Evolutionary conservation across 2,113 vertebrate genomes (phyloP), one percentile per base, ranked within the genome.

Genomic region (Callorhinus ursinus): DNA sequence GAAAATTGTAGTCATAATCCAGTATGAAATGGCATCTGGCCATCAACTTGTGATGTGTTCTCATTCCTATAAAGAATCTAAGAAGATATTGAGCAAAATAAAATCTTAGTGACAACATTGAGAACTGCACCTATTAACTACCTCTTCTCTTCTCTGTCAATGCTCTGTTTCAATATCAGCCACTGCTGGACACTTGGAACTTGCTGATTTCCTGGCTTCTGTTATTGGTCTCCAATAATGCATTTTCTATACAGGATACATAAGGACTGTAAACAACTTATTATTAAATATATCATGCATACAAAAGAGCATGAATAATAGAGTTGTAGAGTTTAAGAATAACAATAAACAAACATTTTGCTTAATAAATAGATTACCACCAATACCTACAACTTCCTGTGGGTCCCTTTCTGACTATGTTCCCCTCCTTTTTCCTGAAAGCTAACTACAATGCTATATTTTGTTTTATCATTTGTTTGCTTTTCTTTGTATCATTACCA

Each of bases 1-100:
- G 74, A 88, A 89, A 74, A 82, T 28, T 6, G 55, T 65, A 57
- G 49, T 72, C 24, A 71, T 82, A 95, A 91, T 94, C 82, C n/a
- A 90, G 26, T 65, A 19, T n/a, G 31, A 49, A 94, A 57, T 28
- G 76, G 28, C 49, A 76, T 69, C 59, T 93, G 61, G 13, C 24
- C 26, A 55, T 72, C 77, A 46, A 88, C 26, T 84, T 7, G 0
- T 14, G 28, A 59, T 31, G 8, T 77, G 22, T 61, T 90, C 21
- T 79, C 21, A 26, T 80, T 80, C 33, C 8, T 67, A 31, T 61
- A 88, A 76, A 93, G 26, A 97, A 39, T 13, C 55, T 39, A 39
- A 79, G 39, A 88, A 59, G n/a, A 72, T 13, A 6, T 4, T 46
- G n/a, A 28, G 31, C 31, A 83, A 94, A 85, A 88, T 55, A 57